These are phyloP conservation scores for Cydia pomonella DNA, from an alignment of 1,140 invertebrate species.

Conservation along the genomic window DNA sequence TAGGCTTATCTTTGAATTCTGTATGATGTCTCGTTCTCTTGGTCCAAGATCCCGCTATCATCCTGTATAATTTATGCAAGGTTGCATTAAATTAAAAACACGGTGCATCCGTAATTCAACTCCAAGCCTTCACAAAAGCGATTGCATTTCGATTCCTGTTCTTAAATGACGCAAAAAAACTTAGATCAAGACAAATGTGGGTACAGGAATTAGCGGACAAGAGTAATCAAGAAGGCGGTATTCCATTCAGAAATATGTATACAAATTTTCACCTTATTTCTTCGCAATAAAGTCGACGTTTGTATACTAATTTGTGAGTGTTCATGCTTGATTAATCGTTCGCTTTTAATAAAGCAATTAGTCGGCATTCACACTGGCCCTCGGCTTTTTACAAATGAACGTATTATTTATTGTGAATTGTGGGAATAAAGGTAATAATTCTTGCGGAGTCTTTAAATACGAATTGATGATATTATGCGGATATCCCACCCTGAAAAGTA, in stretches of 20 bases:
- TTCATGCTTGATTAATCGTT: conserved; percentile 25
- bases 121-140: neutral
- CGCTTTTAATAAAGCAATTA: conserved; percentile 32
- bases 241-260: neutral
- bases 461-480: neutral
- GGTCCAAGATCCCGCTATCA: too few species aligned
- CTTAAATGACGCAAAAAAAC: conserved; percentile 23
- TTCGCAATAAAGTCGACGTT: neutral
- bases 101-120: neutral
- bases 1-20: too few species aligned
- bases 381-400: conserved; percentile 8
- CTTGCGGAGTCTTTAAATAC: neutral
- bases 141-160: conserved; percentile 7
- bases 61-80: too few species aligned
- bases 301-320: neutral
- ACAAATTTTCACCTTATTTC: neutral
- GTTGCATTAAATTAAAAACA: too few species aligned
- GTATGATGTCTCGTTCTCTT: too few species aligned
- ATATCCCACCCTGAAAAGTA: too few species aligned
- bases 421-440: neutral
- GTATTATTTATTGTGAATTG: conserved; percentile 15
- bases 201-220: conserved; percentile 23
- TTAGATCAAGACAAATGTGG: conserved; percentile 18
- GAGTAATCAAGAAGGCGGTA: conserved; percentile 15
- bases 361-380: conserved; percentile 11